A percentile compares a stretch with the other conserved stretches of the same genome.
Evolutionary conservation across 2,797 vertebrate genomes (phyloP).

Genomic region (Sebastiscus albofasciatus): DNA sequence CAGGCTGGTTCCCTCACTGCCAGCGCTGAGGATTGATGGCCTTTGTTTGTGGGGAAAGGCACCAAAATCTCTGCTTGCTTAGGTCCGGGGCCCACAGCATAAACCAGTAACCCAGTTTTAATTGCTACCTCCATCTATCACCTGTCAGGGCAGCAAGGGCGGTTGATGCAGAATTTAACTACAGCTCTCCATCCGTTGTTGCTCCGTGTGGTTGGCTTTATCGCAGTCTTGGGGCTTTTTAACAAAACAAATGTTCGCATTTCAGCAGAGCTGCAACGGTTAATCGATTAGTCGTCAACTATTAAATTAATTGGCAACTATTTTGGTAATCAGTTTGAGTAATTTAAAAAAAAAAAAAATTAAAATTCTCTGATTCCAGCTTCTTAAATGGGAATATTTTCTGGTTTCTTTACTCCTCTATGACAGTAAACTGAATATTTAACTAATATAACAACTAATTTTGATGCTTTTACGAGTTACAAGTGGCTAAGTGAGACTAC

Average conservation of each 20-base stretch:
- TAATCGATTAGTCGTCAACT: not conserved
- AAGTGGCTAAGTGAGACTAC: too few relatives aligned
- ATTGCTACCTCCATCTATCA: constrained; percentile 84
- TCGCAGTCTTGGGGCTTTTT: constrained; percentile 20
- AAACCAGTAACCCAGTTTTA: constrained; percentile 87
- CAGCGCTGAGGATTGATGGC: constrained; percentile 78
- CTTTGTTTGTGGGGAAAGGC: constrained; percentile 78
- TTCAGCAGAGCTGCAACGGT: not conserved
- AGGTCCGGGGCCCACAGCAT: constrained; percentile 67
- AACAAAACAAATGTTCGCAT: not conserved
- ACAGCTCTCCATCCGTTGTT: constrained; percentile 42
- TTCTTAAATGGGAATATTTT: too few relatives aligned
- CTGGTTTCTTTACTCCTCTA: too few relatives aligned
- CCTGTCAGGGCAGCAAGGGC: constrained; percentile 66
- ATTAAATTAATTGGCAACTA: too few relatives aligned
- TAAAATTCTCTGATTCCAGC: too few relatives aligned
- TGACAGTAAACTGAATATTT: too few relatives aligned
- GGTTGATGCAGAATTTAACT: constrained; percentile 72
- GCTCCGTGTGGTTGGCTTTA: constrained; percentile 35
- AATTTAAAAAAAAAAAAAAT: too few relatives aligned
- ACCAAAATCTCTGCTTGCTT: constrained; percentile 73
- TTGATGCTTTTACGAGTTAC: too few relatives aligned
- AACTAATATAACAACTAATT: too few relatives aligned
- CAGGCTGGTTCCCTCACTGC: constrained; percentile 54
- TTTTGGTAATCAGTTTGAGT: too few relatives aligned